A percentile compares a stretch with the other conserved stretches of the same genome.
Conservation (phyloP, 2,113 vertebrate genomes). For the Gobiocypris rarus region DNA sequence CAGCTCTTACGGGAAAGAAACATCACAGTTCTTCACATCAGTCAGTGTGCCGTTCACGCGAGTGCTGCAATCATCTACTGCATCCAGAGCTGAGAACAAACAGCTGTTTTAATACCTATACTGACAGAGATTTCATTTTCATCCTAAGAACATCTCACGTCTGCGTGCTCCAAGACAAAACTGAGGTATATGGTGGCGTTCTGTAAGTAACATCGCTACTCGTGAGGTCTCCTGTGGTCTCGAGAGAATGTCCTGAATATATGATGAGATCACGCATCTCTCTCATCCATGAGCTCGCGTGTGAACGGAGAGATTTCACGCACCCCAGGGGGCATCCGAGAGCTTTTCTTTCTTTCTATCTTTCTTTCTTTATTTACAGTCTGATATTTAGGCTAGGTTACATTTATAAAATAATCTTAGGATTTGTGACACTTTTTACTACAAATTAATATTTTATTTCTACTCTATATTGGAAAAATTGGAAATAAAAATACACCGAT, state of each 20-base stretch:
- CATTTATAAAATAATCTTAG: not conserved
- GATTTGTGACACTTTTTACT: not conserved
- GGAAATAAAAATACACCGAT: no score
- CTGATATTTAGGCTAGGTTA: not conserved
- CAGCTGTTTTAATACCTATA: not conserved
- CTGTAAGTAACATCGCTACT: not conserved
- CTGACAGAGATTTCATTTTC: not conserved
- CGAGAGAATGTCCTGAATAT: not conserved
- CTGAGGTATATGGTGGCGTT: not conserved
- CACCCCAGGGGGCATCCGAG: constrained; percentile 12
- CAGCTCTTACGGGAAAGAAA: not conserved
- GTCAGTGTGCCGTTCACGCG: not conserved
- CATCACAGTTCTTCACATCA: not conserved
- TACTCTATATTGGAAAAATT: not conserved
- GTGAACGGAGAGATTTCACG: not conserved
- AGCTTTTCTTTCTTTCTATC: not conserved
- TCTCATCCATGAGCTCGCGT: not conserved
- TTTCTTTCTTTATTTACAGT: not conserved
- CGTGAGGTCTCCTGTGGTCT: not conserved
- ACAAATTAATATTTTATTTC: not conserved
- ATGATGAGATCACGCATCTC: constrained; percentile 12
- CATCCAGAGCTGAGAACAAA: not conserved
- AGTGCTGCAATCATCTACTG: not conserved
- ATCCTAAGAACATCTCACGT: not conserved
- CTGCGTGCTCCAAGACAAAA: not conserved